These are phyloP conservation scores for Procavia capensis DNA, from an alignment of 2,113 vertebrate species.

Conservation along the genomic window DNA sequence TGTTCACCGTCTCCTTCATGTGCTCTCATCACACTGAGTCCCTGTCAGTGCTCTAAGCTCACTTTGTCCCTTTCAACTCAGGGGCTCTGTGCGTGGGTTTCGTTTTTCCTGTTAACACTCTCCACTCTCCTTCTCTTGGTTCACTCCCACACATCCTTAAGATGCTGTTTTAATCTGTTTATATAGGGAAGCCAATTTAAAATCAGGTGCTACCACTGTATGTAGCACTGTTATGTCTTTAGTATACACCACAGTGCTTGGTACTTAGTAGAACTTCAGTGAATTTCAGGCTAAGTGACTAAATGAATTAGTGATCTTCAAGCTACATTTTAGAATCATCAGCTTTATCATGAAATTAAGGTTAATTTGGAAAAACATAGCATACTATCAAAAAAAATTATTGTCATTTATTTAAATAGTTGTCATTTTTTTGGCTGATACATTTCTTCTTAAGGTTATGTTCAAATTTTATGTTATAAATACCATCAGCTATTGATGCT, in stretches of 20 bases:
- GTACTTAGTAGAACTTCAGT: background rate
- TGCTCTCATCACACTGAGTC: background rate
- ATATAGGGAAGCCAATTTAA: background rate
- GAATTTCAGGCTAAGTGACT: background rate
- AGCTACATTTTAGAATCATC: slow-evolving; percentile 36
- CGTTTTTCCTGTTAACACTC: background rate
- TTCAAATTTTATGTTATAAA: slow-evolving; percentile 18
- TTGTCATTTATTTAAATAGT: background rate
- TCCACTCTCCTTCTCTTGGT: background rate
- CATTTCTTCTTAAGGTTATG: slow-evolving; percentile 23
- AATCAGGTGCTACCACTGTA: background rate
- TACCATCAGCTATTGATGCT: background rate
- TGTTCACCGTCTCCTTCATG: background rate
- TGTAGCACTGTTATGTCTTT: background rate
- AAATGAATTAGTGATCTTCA: slow-evolving; percentile 2
- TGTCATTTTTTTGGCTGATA: background rate
- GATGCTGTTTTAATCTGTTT: background rate
- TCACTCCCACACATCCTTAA: background rate
- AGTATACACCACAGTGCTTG: background rate
- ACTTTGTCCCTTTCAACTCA: background rate
- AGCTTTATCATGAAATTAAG: slow-evolving; percentile 13
- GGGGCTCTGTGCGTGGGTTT: background rate
- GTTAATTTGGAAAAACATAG: slow-evolving; percentile 34
- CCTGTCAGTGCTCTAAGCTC: background rate
- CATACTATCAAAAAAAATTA: background rate